Percentiles rank a stretch among this genome's conserved stretches.
Evolutionary conservation across 2,113 vertebrate genomes (phyloP).

Genomic region (Heloderma charlesbogerti): DNA sequence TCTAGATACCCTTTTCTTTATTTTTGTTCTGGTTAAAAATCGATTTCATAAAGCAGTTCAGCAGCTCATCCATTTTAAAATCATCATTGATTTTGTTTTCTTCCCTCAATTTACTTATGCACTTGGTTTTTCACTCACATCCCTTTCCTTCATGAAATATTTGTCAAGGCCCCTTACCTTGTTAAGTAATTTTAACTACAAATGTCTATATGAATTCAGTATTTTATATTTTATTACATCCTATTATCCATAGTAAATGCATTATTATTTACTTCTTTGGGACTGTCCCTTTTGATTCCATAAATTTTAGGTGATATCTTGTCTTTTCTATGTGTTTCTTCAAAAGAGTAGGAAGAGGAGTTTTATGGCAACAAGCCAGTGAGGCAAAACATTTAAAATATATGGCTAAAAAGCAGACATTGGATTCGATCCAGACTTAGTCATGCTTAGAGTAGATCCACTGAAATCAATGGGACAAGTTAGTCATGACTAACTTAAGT

Average conservation of each 20-base stretch:
- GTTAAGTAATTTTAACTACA: slow-evolving; percentile 4
- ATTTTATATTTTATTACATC: not conserved
- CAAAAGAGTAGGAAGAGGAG: not conserved
- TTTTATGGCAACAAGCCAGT: not conserved
- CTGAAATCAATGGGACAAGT: no score
- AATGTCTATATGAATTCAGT: not conserved
- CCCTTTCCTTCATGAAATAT: slow-evolving; percentile 45
- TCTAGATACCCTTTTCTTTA: slow-evolving; percentile 52
- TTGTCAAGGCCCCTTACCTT: slow-evolving; percentile 32
- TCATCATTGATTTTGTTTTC: slow-evolving; percentile 68
- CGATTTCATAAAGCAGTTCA: slow-evolving; percentile 68
- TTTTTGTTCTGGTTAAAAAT: slow-evolving; percentile 65
- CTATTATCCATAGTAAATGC: not conserved
- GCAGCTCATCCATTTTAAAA: slow-evolving; percentile 66
- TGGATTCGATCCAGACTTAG: not conserved
- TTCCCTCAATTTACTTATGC: slow-evolving; percentile 57
- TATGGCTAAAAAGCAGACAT: not conserved
- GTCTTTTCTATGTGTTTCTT: not conserved
- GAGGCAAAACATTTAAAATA: not conserved
- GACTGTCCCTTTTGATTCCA: not conserved
- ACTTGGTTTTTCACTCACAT: slow-evolving; percentile 49
- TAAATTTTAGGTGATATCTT: not conserved
- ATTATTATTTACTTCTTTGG: not conserved
- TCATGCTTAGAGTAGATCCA: no score
- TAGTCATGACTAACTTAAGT: no score